Evolutionary conservation across 2,797 vertebrate genomes (phyloP).

Genomic region (Zenarchopterus dispar): DNA sequence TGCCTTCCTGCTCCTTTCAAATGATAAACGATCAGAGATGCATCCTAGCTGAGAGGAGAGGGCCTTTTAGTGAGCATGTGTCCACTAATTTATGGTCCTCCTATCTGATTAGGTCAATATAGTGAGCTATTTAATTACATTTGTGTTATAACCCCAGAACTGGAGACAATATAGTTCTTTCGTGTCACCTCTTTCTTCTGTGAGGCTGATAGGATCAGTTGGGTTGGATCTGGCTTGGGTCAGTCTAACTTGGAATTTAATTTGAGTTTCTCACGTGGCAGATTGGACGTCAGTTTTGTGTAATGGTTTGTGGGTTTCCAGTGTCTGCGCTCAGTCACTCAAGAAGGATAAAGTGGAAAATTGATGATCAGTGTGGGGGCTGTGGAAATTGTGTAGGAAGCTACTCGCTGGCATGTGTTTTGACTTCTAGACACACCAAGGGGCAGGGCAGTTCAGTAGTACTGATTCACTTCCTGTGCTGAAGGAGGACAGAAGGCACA

Average conservation of each 20-base stretch:
- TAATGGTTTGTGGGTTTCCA: slow-evolving; percentile 7
- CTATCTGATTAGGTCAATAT: slow-evolving; percentile 85
- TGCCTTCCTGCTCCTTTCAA: slow-evolving; percentile 78
- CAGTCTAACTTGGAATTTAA: slow-evolving; percentile 9
- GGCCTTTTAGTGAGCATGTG: slow-evolving; percentile 78
- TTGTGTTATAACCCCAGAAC: slow-evolving; percentile 76
- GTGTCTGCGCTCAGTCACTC: slow-evolving; percentile 14
- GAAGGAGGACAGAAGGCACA: slow-evolving; percentile 62
- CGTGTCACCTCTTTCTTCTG: slow-evolving; percentile 51
- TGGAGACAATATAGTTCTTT: slow-evolving; percentile 66
- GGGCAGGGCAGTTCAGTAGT: slow-evolving; percentile 52
- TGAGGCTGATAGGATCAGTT: slow-evolving; percentile 27
- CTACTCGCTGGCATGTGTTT: slow-evolving; percentile 8
- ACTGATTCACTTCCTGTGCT: slow-evolving; percentile 73
- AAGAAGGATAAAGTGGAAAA: slow-evolving; percentile 34
- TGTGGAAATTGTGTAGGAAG: slow-evolving; percentile 55
- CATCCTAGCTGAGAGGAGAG: slow-evolving; percentile 75
- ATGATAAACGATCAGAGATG: slow-evolving; percentile 84
- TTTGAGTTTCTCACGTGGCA: slow-evolving; percentile 12
- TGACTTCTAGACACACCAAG: slow-evolving; percentile 49
- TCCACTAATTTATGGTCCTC: slow-evolving; percentile 80
- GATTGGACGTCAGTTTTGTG: slow-evolving; percentile 17
- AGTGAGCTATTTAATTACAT: slow-evolving; percentile 82
- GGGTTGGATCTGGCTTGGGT: slow-evolving; percentile 7
- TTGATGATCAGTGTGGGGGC: slow-evolving; percentile 26